These are phyloP conservation scores for Acanthopagrus latus DNA, from an alignment of 2,797 vertebrate species.

Conservation along the genomic window DNA sequence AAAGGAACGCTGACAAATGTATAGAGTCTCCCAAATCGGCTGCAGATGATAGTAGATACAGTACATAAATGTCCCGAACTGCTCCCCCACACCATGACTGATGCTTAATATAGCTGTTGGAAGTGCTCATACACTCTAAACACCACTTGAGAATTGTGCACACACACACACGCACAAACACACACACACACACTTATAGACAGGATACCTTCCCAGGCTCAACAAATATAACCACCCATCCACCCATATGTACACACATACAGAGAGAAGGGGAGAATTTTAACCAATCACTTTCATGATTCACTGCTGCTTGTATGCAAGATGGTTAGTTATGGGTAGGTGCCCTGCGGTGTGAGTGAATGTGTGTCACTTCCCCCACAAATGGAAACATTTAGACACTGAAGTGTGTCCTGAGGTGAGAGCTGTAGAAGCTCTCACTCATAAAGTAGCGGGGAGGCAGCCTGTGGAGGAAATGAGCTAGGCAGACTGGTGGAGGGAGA, in stretches of 20 bases:
- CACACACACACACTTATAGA: slow-evolving; percentile 1
- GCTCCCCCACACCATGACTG: slow-evolving; percentile 29
- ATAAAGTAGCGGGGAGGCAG: slow-evolving; percentile 84
- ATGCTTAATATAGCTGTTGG: slow-evolving; percentile 34
- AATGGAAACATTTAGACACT: slow-evolving; percentile 85
- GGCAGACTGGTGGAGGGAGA: slow-evolving; percentile 75
- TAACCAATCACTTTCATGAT: slow-evolving; percentile 69
- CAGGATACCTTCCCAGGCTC: slow-evolving; percentile 12
- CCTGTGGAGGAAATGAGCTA: slow-evolving; percentile 82
- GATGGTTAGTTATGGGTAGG: slow-evolving; percentile 67
- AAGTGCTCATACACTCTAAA: slow-evolving; percentile 17
- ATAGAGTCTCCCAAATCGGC: not conserved
- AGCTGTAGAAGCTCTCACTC: slow-evolving; percentile 82
- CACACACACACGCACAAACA: slow-evolving; percentile 21
- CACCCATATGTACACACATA: slow-evolving; percentile 23
- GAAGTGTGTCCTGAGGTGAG: slow-evolving; percentile 84
- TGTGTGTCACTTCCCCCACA: slow-evolving; percentile 81
- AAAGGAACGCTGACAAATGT: not conserved
- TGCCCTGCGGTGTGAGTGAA: slow-evolving; percentile 72
- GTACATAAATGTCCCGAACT: slow-evolving; percentile 23
- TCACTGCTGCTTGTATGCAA: slow-evolving; percentile 55
- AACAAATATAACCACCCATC: slow-evolving; percentile 27
- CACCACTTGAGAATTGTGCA: slow-evolving; percentile 20
- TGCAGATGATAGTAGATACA: slow-evolving; percentile 8
- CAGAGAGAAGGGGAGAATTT: slow-evolving; percentile 25